These are phyloP conservation scores for Escarpia spicata DNA, from an alignment of 2,888 invertebrate genomes.

Conservation along the genomic window DNA sequence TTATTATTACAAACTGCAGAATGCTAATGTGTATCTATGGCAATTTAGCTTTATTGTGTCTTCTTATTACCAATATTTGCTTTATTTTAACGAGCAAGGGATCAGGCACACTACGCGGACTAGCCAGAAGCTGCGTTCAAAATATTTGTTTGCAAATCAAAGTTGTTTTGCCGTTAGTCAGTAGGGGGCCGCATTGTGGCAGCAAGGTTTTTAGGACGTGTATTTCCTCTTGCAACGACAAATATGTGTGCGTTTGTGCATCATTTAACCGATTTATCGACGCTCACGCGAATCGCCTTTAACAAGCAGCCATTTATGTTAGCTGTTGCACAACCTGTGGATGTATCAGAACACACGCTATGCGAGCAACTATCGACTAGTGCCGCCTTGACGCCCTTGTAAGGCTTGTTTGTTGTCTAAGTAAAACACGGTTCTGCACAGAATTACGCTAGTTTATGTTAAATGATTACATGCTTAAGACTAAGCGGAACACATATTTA, in stretches of 20 bases:
- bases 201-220: neutral
- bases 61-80: neutral
- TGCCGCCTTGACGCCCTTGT: neutral
- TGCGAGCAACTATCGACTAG: neutral
- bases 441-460: neutral
- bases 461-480: neutral
- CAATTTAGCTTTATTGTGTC: neutral
- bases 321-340: neutral
- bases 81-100: neutral
- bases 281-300: neutral
- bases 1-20: neutral
- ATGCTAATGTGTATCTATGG: neutral
- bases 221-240: neutral
- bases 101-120: neutral
- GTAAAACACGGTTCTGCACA: neutral
- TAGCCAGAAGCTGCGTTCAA: neutral
- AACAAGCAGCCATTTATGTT: neutral
- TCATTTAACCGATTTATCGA: neutral
- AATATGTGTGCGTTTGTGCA: neutral
- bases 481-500: neutral
- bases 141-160: neutral
- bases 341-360: neutral
- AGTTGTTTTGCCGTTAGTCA: constrained; percentile 10
- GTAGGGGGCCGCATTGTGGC: constrained; percentile 16
- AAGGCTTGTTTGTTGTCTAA: neutral